Evolutionary conservation across 2,113 vertebrate species (phyloP), one percentile per base, ranked within the genome.

Genomic region (Scomber japonicus): DNA sequence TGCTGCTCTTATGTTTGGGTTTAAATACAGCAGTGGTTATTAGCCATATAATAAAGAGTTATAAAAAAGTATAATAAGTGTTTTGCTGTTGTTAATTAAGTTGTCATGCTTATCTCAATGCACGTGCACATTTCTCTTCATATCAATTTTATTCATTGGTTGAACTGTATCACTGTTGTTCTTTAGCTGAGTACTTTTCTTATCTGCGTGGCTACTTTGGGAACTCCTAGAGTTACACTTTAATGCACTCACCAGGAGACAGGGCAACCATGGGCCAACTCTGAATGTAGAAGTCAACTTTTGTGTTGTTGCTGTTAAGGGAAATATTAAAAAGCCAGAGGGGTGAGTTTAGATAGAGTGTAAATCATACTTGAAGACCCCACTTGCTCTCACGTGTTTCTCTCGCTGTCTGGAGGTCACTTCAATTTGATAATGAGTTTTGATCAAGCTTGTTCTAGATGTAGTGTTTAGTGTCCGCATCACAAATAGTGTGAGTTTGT

Each of bases 371-470:
- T 24, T 69, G 30, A 19, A 48, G 15, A 63, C 11, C 24, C 24
- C 24, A 27, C 24, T 27, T 44, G 45, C 30, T 71, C 53, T 50
- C 46, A 13, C 27, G 15, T 19, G 51, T 40, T 21, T 65, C 27
- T 61, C 35, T 40, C 35, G 0, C 6, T 40, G 35, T 40, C 21
- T 3, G 10, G 24, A 62, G 46, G 49, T 60, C 48, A 54, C 35
- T 50, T 72, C n/a, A 21, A 67, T 55, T 70, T 70, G 24, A 73
- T 67, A 70, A 74, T 60, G 44, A 77, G 62, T 57, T 56, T 65
- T 59, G 71, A 8, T 78, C 10, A 27, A 68, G 12, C 73, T 65
- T 65, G 49, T 74, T 88, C 66, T 44, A 78, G 66, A 56, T 80
- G 60, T 5, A 54, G 61, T 65, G 72, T 30, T 40, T 66, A 21